Conservation (phyloP, 2,797 vertebrate genomes). For the Psittacula derbiana region DNA sequence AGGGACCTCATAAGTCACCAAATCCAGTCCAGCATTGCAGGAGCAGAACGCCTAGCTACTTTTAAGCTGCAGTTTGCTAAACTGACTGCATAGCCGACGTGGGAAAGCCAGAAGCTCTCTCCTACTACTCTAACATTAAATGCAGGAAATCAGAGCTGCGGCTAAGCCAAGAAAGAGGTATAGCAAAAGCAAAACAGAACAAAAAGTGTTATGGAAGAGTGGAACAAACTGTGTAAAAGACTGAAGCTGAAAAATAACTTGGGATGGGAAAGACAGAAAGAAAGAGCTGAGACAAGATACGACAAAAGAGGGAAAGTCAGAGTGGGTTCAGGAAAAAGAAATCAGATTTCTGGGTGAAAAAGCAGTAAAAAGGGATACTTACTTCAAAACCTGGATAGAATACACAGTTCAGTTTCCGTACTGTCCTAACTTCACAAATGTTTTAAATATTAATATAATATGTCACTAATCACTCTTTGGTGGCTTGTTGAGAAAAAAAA, state of each 20-base stretch:
- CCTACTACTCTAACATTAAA: background rate
- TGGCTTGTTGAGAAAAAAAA: background rate
- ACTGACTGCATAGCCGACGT: background rate
- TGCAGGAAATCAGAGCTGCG: background rate
- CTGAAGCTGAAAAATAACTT: background rate
- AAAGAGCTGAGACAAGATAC: background rate
- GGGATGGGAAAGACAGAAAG: background rate
- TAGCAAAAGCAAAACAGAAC: background rate
- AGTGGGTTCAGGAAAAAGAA: background rate
- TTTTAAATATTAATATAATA: background rate
- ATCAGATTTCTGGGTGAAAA: background rate
- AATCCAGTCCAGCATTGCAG: background rate
- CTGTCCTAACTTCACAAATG: background rate
- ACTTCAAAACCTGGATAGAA: background rate
- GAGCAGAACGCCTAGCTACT: background rate
- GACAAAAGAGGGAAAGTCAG: background rate
- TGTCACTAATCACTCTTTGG: background rate
- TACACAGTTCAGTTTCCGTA: background rate
- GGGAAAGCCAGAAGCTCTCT: background rate
- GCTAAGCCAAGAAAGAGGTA: background rate
- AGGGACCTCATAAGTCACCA: background rate
- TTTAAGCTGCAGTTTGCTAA: background rate
- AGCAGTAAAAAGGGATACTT: background rate
- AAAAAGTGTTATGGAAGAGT: background rate
- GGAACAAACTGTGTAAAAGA: background rate